Conservation (phyloP, 2,113 vertebrate genomes). For the Meleagris gallopavo region DNA sequence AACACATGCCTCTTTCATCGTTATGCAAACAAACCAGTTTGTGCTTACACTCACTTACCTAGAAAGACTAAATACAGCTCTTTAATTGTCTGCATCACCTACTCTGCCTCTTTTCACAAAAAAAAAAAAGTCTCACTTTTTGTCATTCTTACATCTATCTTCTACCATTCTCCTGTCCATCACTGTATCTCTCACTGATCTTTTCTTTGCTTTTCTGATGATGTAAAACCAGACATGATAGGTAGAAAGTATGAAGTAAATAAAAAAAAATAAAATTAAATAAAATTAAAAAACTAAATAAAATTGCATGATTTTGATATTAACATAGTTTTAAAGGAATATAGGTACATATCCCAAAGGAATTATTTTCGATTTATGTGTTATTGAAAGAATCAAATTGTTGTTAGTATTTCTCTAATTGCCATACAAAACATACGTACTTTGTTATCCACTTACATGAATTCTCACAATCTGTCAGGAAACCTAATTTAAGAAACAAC, state of each 20-base stretch:
- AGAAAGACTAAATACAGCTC: background rate
- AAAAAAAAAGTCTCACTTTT: background rate
- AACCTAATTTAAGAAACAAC: background rate
- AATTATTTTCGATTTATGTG: background rate
- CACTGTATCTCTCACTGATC: background rate
- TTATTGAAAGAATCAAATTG: background rate
- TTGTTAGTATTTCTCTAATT: background rate
- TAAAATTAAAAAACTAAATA: background rate
- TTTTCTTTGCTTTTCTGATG: background rate
- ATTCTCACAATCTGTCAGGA: background rate
- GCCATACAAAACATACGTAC: background rate
- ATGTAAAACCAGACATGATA: background rate
- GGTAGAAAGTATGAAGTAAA: no score
- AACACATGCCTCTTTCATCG: no score
- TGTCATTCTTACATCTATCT: background rate
- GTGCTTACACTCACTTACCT: background rate
- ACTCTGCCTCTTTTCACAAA: background rate
- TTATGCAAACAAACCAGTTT: background rate
- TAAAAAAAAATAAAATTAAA: no score
- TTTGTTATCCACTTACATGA: background rate
- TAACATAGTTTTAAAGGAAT: background rate
- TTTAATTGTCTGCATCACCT: background rate
- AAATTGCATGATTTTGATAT: background rate
- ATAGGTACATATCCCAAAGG: background rate
- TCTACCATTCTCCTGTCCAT: background rate